Evolutionary conservation across 2,888 invertebrate genomes (phyloP).

Genomic region (Tridacna crocea): DNA sequence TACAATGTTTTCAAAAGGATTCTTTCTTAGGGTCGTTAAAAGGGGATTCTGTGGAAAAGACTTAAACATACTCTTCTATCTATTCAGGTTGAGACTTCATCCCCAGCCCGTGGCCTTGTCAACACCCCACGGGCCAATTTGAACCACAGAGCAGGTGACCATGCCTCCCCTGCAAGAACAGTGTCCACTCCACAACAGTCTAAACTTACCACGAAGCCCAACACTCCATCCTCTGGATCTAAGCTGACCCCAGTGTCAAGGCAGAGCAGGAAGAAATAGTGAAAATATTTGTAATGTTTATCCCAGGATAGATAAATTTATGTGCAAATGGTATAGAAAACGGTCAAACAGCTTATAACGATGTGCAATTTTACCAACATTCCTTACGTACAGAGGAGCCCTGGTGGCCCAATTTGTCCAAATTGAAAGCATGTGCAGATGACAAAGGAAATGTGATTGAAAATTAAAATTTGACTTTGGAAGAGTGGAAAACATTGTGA

Average conservation of each 20-base stretch:
- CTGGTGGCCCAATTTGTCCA: too few relatives aligned
- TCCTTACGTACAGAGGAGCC: too few relatives aligned
- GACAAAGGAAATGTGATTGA: too few relatives aligned
- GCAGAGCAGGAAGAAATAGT: slow-evolving; percentile 44
- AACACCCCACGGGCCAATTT: not conserved
- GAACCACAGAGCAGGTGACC: slow-evolving; percentile 9
- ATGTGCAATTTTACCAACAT: too few relatives aligned
- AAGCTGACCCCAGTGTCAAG: slow-evolving; percentile 49
- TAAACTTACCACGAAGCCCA: slow-evolving; percentile 28
- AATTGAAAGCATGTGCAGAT: too few relatives aligned
- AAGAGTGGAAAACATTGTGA: too few relatives aligned
- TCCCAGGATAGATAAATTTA: not conserved
- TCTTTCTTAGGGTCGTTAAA: not conserved
- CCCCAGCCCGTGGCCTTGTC: slow-evolving; percentile 36
- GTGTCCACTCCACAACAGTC: slow-evolving; percentile 25
- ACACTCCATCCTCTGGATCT: slow-evolving; percentile 52
- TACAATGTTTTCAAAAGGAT: not conserved
- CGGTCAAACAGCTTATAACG: too few relatives aligned
- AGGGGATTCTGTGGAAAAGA: not conserved
- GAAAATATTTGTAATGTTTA: not conserved
- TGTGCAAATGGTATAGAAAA: too few relatives aligned
- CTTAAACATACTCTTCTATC: not conserved
- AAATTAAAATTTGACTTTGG: too few relatives aligned
- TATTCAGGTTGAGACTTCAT: slow-evolving; percentile 51
- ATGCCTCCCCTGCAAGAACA: slow-evolving; percentile 23